These are phyloP conservation scores for Pygoscelis antarcticus DNA, from an alignment of 2,113 vertebrate species.

Conservation along the genomic window DNA sequence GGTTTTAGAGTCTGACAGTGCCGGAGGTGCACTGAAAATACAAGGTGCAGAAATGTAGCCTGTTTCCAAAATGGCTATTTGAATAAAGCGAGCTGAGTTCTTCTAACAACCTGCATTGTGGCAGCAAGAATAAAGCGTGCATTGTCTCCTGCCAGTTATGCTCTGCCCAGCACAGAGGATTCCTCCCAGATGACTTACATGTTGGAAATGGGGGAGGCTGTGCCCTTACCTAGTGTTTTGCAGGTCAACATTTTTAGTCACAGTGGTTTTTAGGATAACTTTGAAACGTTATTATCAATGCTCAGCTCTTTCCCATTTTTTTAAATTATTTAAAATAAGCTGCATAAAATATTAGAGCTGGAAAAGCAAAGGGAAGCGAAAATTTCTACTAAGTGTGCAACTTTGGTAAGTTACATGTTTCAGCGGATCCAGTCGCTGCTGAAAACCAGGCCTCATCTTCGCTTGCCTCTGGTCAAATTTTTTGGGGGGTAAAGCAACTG, in stretches of 20 bases:
- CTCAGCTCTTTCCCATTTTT: not conserved
- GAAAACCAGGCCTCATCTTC: not conserved
- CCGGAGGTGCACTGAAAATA: not conserved
- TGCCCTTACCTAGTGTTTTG: not conserved
- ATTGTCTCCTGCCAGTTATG: not conserved
- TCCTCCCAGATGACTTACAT: not conserved
- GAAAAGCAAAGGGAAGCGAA: not conserved
- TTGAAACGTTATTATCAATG: not conserved
- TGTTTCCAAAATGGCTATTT: not conserved
- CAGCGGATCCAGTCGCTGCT: not conserved
- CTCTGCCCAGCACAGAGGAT: not conserved
- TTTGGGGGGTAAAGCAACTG: not conserved
- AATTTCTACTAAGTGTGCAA: not conserved
- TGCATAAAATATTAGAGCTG: not conserved
- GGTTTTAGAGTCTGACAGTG: not conserved
- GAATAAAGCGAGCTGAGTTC: not conserved
- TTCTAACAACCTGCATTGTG: not conserved
- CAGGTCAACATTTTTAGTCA: not conserved
- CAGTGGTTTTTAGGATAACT: not conserved
- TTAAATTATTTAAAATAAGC: not conserved
- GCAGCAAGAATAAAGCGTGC: not conserved
- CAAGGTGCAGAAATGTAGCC: not conserved
- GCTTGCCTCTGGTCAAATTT: not conserved
- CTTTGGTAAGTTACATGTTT: not conserved
- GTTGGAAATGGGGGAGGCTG: not conserved